phyloP scores from a whole-genome alignment of 1,140 invertebrate genomes.

The Anadara kagoshimensis region DNA sequence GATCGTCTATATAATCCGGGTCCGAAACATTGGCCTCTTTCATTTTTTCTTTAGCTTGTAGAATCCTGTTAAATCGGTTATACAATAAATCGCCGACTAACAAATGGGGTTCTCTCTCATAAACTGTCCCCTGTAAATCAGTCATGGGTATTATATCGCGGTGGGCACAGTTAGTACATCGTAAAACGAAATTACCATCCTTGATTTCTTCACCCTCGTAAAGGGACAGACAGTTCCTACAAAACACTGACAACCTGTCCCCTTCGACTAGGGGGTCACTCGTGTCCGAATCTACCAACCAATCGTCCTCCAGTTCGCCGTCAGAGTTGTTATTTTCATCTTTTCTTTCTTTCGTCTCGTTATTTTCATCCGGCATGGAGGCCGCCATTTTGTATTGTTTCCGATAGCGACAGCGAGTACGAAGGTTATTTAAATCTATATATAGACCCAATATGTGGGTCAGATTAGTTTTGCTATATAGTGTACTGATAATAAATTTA shows the following conservation, averaged over 20 bases:
- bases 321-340: neutral
- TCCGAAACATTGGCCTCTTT: slow-evolving; percentile 21
- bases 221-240: slow-evolving; percentile 26
- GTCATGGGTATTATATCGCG: neutral
- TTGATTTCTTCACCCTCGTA: slow-evolving; percentile 15
- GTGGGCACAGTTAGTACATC: slow-evolving; percentile 29
- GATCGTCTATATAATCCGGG: slow-evolving; percentile 23
- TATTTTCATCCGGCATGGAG: neutral
- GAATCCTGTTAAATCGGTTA: slow-evolving; percentile 24
- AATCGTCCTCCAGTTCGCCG: neutral
- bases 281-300: neutral
- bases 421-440: too few species aligned
- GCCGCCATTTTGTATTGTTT: slow-evolving; percentile 25
- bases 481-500: too few species aligned
- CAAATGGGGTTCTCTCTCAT: slow-evolving; percentile 2
- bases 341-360: neutral
- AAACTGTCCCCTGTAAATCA: neutral
- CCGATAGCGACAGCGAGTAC: slow-evolving; percentile 2
- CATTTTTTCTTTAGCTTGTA: slow-evolving; percentile 18
- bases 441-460: too few species aligned
- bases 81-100: slow-evolving; percentile 23
- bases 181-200: slow-evolving; percentile 22
- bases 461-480: slow-evolving; percentile 8
- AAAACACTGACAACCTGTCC: slow-evolving; percentile 21
- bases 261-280: neutral